Evolutionary conservation across 2,888 invertebrate species (phyloP).

Genomic region (Chouioia cunea): DNA sequence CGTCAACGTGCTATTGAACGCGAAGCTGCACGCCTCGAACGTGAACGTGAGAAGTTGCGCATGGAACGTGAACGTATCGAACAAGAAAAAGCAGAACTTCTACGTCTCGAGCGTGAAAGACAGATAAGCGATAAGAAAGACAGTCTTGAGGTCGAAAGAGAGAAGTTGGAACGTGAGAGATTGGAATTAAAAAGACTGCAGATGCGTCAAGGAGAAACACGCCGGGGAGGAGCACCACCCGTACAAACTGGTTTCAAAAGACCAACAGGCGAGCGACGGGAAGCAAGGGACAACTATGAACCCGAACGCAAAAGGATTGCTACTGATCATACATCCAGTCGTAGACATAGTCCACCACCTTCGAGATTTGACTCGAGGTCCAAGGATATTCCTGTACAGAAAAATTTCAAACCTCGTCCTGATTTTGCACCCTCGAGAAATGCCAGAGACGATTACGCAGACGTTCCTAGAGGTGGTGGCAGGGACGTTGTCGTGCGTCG

Average conservation of each 20-base stretch:
- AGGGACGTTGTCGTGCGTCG: constrained; percentile 65
- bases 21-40: constrained; percentile 84
- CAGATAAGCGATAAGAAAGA: too few relatives aligned
- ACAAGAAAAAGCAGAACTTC: constrained; percentile 86
- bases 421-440: constrained; percentile 62
- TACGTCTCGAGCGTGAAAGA: constrained; percentile 86
- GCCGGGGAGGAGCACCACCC: constrained; percentile 54
- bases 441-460: constrained; percentile 62
- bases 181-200: constrained; percentile 87
- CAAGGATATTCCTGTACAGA: constrained; percentile 61
- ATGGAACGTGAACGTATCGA: constrained; percentile 90
- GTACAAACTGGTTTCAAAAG: constrained; percentile 61
- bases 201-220: constrained; percentile 69
- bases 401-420: constrained; percentile 60
- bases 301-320: constrained; percentile 64
- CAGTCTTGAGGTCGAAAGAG: constrained; percentile 78
- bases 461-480: constrained; percentile 59
- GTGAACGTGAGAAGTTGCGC: constrained; percentile 84
- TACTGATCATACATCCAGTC: constrained; percentile 58
- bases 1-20: constrained; percentile 85
- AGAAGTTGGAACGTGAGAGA: constrained; percentile 83
- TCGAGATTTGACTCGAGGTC: constrained; percentile 63
- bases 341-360: constrained; percentile 61
- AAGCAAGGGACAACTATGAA: constrained; percentile 64
- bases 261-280: constrained; percentile 62